Conservation (phyloP, 2,113 vertebrate species). For the Theropithecus gelada region DNA sequence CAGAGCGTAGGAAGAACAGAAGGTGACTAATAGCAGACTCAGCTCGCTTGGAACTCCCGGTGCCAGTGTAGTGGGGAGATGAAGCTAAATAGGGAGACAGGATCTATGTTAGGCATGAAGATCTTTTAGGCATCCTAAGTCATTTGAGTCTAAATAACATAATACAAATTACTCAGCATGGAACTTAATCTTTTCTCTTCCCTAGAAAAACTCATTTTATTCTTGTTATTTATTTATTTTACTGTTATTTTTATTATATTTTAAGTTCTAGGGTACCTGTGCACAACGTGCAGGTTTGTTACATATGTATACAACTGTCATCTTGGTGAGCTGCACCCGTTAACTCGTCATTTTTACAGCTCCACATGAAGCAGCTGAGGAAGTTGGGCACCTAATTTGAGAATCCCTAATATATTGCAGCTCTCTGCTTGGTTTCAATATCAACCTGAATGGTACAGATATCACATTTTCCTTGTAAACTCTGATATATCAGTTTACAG, state of each 20-base stretch:
- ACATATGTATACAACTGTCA: too few species aligned
- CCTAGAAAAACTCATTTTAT: neutral
- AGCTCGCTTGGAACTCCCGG: neutral
- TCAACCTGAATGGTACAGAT: neutral
- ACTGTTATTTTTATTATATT: too few species aligned
- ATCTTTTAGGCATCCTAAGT: neutral
- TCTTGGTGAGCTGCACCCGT: too few species aligned
- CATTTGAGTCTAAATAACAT: neutral
- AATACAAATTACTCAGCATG: neutral
- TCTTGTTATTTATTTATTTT: too few species aligned
- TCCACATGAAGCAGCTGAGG: neutral
- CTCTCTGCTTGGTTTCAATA: neutral
- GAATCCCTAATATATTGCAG: neutral
- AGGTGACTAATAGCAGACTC: neutral
- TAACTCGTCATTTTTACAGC: neutral
- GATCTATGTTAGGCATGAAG: neutral
- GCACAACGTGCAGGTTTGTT: too few species aligned
- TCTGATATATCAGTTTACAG: neutral
- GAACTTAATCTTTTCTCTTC: neutral
- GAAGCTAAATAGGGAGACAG: neutral
- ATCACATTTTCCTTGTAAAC: neutral
- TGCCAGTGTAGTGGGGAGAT: neutral
- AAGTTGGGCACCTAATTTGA: neutral
- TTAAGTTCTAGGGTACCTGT: too few species aligned
- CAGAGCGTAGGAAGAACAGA: neutral